These are phyloP conservation scores for Trichogramma evanescens DNA, from an alignment of 2,888 invertebrate species.

Conservation along the genomic window DNA sequence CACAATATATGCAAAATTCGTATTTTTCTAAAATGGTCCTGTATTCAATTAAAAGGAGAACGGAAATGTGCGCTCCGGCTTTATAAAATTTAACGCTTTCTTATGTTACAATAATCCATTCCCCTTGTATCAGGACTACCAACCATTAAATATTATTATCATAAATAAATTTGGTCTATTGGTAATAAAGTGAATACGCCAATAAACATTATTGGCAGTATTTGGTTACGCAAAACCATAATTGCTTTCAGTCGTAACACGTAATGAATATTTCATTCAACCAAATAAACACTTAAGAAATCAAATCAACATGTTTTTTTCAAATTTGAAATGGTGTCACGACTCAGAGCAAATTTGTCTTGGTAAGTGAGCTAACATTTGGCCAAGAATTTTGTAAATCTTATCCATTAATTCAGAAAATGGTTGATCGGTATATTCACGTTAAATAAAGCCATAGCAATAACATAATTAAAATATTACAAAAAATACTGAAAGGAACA, in stretches of 20 bases:
- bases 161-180: constrained; percentile 49
- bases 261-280: constrained; percentile 1
- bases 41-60: constrained; percentile 23
- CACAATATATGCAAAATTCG: constrained; percentile 11
- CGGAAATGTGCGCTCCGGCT: constrained; percentile 43
- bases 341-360: constrained; percentile 35
- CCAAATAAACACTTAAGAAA: no score
- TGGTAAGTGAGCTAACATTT: constrained; percentile 31
- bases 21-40: constrained; percentile 19
- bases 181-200: constrained; percentile 47
- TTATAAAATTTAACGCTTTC: constrained; percentile 38
- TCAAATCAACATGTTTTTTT: no score
- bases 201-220: constrained; percentile 44
- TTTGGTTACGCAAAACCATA: constrained; percentile 39
- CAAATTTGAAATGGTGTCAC: constrained; percentile 20
- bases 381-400: constrained; percentile 37
- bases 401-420: constrained; percentile 17
- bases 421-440: no score
- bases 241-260: constrained; percentile 30
- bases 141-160: constrained; percentile 46
- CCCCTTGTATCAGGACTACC: constrained; percentile 41
- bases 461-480: not conserved
- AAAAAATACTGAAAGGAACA: constrained; percentile 14
- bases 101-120: constrained; percentile 42
- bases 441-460: no score